These are phyloP conservation scores for Temnothorax nylanderi DNA, from an alignment of 1,140 invertebrate species.

Conservation along the genomic window DNA sequence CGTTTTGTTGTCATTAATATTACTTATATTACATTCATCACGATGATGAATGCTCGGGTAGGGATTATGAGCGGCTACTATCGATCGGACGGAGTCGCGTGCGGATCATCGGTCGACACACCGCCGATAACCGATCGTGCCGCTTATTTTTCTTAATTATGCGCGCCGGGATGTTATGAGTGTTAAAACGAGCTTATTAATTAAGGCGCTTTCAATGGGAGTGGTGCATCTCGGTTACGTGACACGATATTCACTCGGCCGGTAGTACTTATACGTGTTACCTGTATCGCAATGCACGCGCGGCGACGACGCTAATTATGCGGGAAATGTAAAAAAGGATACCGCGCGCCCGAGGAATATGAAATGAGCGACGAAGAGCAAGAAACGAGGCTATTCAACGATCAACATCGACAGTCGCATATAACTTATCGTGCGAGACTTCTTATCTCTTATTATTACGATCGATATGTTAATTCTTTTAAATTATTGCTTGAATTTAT, in stretches of 20 bases:
- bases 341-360: conserved; percentile 17
- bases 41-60: conserved; percentile 22
- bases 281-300: conserved; percentile 11
- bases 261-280: background rate
- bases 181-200: conserved; percentile 43
- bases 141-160: conserved; percentile 28
- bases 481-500: conserved; percentile 8
- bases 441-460: conserved; percentile 13
- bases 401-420: background rate
- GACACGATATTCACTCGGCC: conserved; percentile 19
- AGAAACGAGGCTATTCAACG: conserved; percentile 42
- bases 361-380: conserved; percentile 1
- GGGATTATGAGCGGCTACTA: background rate
- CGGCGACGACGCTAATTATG: background rate
- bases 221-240: conserved; percentile 11
- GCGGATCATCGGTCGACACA: background rate
- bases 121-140: conserved; percentile 1
- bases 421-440: conserved; percentile 8
- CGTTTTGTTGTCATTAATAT: conserved; percentile 45
- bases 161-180: background rate
- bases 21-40: conserved; percentile 41
- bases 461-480: background rate
- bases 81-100: conserved; percentile 12
- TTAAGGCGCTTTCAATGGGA: conserved; percentile 31
- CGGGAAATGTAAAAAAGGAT: conserved; percentile 25